Conservation (phyloP, 2,797 vertebrate genomes). For the Syncerus caffer region DNA sequence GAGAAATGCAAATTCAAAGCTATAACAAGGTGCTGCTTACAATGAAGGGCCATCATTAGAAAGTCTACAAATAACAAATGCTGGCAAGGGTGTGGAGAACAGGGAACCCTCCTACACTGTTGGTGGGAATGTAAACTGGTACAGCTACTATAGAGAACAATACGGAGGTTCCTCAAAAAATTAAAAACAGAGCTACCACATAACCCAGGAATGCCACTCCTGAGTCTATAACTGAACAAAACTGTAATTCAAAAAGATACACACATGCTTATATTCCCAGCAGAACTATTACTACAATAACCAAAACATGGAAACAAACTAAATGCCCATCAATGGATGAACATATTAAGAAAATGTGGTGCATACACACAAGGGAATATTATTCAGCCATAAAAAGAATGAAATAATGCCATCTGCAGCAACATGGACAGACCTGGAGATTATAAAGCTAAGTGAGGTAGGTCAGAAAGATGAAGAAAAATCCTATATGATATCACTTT, state of each 20-base stretch:
- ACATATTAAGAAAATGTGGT: no score
- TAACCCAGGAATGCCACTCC: no score
- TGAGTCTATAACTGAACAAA: no score
- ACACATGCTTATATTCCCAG: not conserved
- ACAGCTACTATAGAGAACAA: not conserved
- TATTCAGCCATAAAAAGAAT: not conserved
- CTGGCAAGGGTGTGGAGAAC: not conserved
- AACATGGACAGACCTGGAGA: not conserved
- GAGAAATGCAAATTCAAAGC: not conserved
- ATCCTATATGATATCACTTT: not conserved
- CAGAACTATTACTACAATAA: not conserved
- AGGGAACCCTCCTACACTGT: not conserved
- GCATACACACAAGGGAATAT: not conserved
- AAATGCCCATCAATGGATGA: no score
- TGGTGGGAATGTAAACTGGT: not conserved
- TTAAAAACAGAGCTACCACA: not conserved
- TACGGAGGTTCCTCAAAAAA: not conserved
- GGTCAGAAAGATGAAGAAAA: not conserved
- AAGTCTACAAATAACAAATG: not conserved
- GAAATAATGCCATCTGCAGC: not conserved
- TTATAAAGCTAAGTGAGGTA: not conserved
- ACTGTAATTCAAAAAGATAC: no score
- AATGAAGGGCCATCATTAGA: not conserved
- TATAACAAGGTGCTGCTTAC: not conserved
- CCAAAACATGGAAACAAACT: not conserved